Percentiles rank a stretch among this genome's conserved stretches.
Evolutionary conservation across 2,797 vertebrate genomes (phyloP).

Genomic region (Myotis daubentonii): DNA sequence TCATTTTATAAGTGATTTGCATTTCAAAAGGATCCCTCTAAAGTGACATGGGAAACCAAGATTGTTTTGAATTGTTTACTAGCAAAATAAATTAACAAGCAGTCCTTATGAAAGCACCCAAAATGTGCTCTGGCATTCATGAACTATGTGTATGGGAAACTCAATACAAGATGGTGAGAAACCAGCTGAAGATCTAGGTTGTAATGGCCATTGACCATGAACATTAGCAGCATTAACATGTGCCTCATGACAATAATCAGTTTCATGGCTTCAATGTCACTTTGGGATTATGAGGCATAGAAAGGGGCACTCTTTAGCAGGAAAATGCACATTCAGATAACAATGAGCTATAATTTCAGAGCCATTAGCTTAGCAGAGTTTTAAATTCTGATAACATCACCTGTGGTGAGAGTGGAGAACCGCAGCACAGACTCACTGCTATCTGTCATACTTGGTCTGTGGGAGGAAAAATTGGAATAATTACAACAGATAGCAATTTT

Average conservation of each 20-base stretch:
- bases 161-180: neutral
- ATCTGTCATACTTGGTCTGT: neutral
- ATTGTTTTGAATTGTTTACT: neutral
- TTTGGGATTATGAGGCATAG: neutral
- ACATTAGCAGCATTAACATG: neutral
- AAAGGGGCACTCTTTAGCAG: neutral
- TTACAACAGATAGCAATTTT: neutral
- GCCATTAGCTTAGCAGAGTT: neutral
- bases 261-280: neutral
- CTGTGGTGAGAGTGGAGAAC: neutral
- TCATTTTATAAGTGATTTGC: constrained; percentile 6
- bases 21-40: neutral
- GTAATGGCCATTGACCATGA: neutral
- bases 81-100: neutral
- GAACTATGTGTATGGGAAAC: neutral
- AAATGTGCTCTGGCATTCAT: neutral
- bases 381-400: neutral
- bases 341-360: neutral
- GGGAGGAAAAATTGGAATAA: neutral
- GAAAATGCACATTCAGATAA: constrained; percentile 9
- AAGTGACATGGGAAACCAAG: neutral
- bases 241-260: neutral
- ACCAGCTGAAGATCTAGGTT: neutral
- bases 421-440: no score
- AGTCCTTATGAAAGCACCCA: neutral